Percentiles rank a stretch among this genome's conserved stretches.
Evolutionary conservation across 92 coral and sea anemone species (phyloP).

Genomic region (Umimayanthus kanabou): DNA sequence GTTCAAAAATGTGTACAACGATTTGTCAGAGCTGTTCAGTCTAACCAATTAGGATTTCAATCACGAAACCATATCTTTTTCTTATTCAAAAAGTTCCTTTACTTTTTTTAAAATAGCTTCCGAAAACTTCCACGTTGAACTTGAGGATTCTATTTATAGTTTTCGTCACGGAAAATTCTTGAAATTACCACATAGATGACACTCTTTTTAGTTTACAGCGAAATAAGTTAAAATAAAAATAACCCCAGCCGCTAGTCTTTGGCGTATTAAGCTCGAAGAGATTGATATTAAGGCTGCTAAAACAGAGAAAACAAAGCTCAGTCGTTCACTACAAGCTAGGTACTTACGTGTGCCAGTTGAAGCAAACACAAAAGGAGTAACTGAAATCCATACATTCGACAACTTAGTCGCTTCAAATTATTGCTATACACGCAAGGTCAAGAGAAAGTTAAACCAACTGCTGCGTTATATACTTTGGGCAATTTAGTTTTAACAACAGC

Average conservation of each 20-base stretch:
- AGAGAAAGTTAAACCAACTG: background rate
- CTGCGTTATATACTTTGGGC: background rate
- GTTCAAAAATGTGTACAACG: too few species aligned
- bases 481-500: background rate
- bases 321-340: background rate
- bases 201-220: background rate
- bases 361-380: background rate
- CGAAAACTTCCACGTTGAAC: background rate
- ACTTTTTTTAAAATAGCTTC: background rate
- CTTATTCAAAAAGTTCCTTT: background rate
- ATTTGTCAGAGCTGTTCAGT: too few species aligned
- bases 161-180: background rate
- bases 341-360: background rate
- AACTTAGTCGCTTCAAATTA: background rate
- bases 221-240: too few species aligned
- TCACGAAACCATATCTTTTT: background rate
- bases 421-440: background rate
- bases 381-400: background rate
- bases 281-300: too few species aligned
- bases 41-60: too few species aligned
- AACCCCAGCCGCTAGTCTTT: background rate
- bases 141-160: background rate
- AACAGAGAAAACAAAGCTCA: too few species aligned
- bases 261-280: background rate
- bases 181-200: background rate